Evolutionary conservation across 1,140 invertebrate genomes (phyloP).

Genomic region (Eufriesea mexicana): DNA sequence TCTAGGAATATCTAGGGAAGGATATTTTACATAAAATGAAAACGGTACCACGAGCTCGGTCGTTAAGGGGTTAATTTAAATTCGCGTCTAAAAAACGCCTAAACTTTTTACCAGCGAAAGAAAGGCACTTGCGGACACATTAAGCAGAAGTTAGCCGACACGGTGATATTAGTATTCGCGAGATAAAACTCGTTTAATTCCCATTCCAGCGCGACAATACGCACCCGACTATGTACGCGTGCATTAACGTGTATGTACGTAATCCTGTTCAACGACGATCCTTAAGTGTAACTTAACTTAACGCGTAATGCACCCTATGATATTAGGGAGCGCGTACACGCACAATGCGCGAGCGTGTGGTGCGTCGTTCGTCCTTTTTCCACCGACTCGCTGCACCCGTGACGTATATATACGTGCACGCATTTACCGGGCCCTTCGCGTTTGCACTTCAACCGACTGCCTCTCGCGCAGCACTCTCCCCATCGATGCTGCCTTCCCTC

Average conservation of each 20-base stretch:
- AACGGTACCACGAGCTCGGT: too few relatives aligned
- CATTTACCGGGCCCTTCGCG: conserved; percentile 42
- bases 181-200: conserved; percentile 35
- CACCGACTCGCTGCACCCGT: neutral
- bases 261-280: conserved; percentile 49
- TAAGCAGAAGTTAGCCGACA: neutral
- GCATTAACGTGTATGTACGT: conserved; percentile 44
- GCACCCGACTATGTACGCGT: conserved; percentile 8
- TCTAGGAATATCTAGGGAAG: too few relatives aligned
- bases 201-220: conserved; percentile 13
- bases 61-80: too few relatives aligned
- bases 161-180: conserved; percentile 17
- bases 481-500: conserved; percentile 35
- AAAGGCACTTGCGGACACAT: neutral
- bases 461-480: conserved; percentile 46
- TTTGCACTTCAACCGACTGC: conserved; percentile 53
- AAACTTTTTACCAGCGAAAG: neutral
- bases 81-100: too few relatives aligned
- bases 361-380: conserved; percentile 9
- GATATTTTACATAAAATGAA: too few relatives aligned
- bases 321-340: conserved; percentile 34
- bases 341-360: neutral
- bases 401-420: neutral
- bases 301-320: conserved; percentile 49
- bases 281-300: conserved; percentile 53